Percentiles rank a stretch among this genome's conserved stretches.
Conservation (phyloP, 1,140 invertebrate genomes). For the Leptopilina clavipes region DNA sequence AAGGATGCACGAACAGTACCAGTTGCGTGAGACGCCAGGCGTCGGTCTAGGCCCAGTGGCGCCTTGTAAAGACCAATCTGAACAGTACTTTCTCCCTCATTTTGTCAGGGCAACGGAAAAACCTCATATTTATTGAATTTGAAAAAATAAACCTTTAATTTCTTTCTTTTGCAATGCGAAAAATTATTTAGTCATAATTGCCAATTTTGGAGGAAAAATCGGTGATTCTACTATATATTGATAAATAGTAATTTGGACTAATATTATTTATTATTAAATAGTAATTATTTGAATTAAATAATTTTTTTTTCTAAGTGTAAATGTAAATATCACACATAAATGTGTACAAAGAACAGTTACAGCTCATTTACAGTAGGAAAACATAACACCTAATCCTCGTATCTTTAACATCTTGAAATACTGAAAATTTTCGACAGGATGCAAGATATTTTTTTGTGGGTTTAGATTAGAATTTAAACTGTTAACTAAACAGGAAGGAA, state of each 20-base stretch:
- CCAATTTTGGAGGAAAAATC: too few species aligned
- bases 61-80: constrained; percentile 45
- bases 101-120: not conserved
- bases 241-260: too few species aligned
- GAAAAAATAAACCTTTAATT: constrained; percentile 38
- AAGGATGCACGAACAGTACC: constrained; percentile 34
- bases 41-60: constrained; percentile 59
- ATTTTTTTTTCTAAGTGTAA: too few species aligned
- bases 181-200: not conserved
- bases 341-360: not conserved
- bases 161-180: constrained; percentile 45
- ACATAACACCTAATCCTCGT: not conserved
- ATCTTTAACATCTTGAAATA: constrained; percentile 13
- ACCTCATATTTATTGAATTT: constrained; percentile 40
- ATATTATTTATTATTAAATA: too few species aligned
- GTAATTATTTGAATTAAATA: too few species aligned
- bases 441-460: not conserved
- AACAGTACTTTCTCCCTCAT: constrained; percentile 38
- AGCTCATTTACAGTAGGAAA: constrained; percentile 38
- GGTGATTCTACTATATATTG: too few species aligned
- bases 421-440: not conserved
- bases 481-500: not conserved
- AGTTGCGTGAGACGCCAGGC: constrained; percentile 57
- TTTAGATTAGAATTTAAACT: constrained; percentile 14
- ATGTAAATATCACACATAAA: too few species aligned